Percentiles rank a stretch among this genome's conserved stretches.
These are phyloP conservation scores for Portunus trituberculatus DNA, from an alignment of 1,140 invertebrate species.

Conservation along the genomic window DNA sequence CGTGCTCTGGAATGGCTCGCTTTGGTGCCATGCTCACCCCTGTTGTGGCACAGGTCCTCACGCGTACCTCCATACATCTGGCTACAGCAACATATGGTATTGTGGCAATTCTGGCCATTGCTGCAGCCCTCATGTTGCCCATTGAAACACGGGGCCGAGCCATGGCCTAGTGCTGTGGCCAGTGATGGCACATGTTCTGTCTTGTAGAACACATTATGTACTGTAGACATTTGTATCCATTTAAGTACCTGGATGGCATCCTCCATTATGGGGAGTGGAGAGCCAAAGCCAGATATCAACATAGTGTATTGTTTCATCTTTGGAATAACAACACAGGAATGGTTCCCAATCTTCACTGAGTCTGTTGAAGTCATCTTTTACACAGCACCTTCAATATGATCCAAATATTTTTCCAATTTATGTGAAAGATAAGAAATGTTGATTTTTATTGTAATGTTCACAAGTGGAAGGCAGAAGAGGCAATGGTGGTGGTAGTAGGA, in stretches of 20 bases:
- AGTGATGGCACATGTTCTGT: neutral
- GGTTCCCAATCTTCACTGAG: too few relatives aligned
- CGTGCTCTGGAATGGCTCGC: constrained; percentile 93
- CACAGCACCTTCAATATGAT: too few relatives aligned
- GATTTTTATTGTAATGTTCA: too few relatives aligned
- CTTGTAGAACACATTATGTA: too few relatives aligned
- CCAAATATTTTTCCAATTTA: too few relatives aligned
- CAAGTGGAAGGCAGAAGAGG: too few relatives aligned
- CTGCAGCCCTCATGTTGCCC: constrained; percentile 88
- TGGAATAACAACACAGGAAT: too few relatives aligned
- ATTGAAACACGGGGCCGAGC: constrained; percentile 89
- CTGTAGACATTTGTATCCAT: neutral
- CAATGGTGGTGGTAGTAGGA: too few relatives aligned
- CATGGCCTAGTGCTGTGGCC: constrained; percentile 79
- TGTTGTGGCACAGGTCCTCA: constrained; percentile 92
- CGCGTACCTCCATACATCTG: constrained; percentile 78
- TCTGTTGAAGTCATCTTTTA: too few relatives aligned
- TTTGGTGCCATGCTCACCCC: constrained; percentile 96
- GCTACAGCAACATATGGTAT: constrained; percentile 88
- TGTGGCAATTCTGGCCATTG: constrained; percentile 87
- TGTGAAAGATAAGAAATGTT: too few relatives aligned
- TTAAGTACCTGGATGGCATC: constrained; percentile 15
- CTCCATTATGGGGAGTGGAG: neutral
- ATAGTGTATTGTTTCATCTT: too few relatives aligned
- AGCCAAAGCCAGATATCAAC: too few relatives aligned